A percentile compares a stretch with the other conserved stretches of the same genome.
phyloP scores from a whole-genome alignment of 1,140 invertebrate genomes.

The Megalonaias nervosa region DNA sequence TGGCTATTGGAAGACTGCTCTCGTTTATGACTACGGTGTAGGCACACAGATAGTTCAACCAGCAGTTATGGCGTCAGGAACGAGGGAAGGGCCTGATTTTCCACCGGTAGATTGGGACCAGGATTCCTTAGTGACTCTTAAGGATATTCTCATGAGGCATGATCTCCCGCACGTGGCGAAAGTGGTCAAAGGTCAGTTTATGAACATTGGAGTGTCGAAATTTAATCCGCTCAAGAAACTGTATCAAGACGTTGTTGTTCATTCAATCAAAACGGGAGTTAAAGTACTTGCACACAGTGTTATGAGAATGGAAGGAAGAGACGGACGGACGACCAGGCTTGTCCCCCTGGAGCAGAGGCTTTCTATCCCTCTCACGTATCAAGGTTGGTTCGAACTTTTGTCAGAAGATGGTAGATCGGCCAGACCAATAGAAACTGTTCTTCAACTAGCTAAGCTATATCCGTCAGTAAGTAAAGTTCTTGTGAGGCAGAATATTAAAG shows the following conservation, averaged over 20 bases:
- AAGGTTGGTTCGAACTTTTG: constrained; percentile 93
- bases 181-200: constrained; percentile 93
- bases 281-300: constrained; percentile 91
- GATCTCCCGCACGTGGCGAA: constrained; percentile 88
- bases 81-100: constrained; percentile 10
- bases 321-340: constrained; percentile 73
- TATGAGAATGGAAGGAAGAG: constrained; percentile 88
- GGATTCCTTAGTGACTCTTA: constrained; percentile 80
- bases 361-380: constrained; percentile 89
- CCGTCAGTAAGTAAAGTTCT: constrained; percentile 76
- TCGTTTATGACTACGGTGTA: too few relatives aligned
- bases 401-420: constrained; percentile 93
- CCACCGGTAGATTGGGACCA: constrained; percentile 81
- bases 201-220: constrained; percentile 88
- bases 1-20: background rate
- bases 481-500: constrained; percentile 89
- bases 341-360: constrained; percentile 67
- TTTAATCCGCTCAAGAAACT: constrained; percentile 75
- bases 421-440: constrained; percentile 89
- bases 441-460: constrained; percentile 83
- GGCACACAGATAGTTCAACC: background rate
- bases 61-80: constrained; percentile 17
- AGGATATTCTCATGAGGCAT: constrained; percentile 85
- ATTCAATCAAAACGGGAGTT: constrained; percentile 85
- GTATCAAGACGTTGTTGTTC: constrained; percentile 85